A percentile compares a stretch with the other conserved stretches of the same genome.
Evolutionary conservation across 2,888 invertebrate species (phyloP).

Genomic region (Chironomus riparius): DNA sequence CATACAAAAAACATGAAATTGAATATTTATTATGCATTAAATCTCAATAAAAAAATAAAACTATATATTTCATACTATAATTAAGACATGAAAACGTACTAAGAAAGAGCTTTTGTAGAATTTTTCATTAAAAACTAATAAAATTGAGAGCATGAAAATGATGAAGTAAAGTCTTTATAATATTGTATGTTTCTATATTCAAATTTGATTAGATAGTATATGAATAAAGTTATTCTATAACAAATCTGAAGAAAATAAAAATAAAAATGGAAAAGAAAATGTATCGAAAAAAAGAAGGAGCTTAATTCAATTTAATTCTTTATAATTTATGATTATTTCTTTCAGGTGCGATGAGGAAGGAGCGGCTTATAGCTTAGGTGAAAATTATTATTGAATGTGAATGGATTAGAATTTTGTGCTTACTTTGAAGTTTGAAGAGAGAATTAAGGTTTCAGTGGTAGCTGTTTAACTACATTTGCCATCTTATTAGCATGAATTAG

Average conservation of each 20-base stretch:
- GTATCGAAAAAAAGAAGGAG: too few species aligned
- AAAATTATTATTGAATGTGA: too few species aligned
- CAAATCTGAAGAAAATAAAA: neutral
- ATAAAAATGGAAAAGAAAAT: too few species aligned
- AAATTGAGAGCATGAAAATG: neutral
- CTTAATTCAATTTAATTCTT: neutral
- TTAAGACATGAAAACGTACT: constrained; percentile 18
- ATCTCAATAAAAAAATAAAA: neutral
- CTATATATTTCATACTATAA: constrained; percentile 4
- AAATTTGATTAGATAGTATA: constrained; percentile 8
- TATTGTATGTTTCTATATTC: constrained; percentile 26
- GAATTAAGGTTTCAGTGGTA: too few species aligned
- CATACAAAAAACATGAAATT: too few species aligned
- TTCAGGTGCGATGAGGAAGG: too few species aligned
- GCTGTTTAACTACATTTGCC: too few species aligned
- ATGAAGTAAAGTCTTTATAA: constrained; percentile 18
- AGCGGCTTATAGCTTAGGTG: too few species aligned
- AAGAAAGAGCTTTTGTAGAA: constrained; percentile 27
- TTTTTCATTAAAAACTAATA: constrained; percentile 23
- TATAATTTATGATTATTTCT: neutral
- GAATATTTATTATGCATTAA: too few species aligned
- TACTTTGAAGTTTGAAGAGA: too few species aligned
- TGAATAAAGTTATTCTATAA: constrained; percentile 24
- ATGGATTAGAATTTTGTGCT: too few species aligned
- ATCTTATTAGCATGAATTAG: too few species aligned